Evolutionary conservation across 2,113 vertebrate species (phyloP), one percentile per base, ranked within the genome.

Genomic region (Ophthalmotilapia sp.): DNA sequence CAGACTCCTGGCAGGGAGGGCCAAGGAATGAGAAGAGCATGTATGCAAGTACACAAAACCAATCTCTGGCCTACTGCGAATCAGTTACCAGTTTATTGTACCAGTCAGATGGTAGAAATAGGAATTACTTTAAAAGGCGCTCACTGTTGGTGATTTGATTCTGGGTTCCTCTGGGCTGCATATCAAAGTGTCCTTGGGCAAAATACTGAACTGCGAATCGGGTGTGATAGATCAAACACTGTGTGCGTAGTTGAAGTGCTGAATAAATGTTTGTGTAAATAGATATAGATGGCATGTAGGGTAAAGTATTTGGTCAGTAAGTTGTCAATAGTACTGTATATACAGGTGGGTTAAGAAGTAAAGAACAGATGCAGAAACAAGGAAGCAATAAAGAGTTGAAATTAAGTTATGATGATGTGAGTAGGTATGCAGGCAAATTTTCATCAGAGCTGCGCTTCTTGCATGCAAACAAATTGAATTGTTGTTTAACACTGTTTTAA

Each of bases 71-170:
- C 70, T 31, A 19, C 23, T 75, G 70, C 23, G 70, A 75, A 75
- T 75, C 42, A 75, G 19, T 73, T 45, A 29, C 23, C 15, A 49
- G 42, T 49, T 77, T 77, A 8, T 49, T 49, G 26, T 29, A 49
- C 70, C 26, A 49, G 42, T 49, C 70, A 49, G 70, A 49, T 49
- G 12, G 23, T 77, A 77, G 15, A 77, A 49, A 77, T 49, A 49
- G 23, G 42, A 77, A 77, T 49, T 31, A 49, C 29, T 31, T 49
- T 49, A 31, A 31, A 31, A n/a, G 1, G 0, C 0, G 0, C 23
- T 75, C 23, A 49, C 23, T 49, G 42, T 19, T 31, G 23, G 23
- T 12, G 42, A 45, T 75, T 75, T 75, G 23, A 11, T 75, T 29
- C 68, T 11, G 40, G 40, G 23, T 77, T 47, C 70, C 42, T 77